Conservation (phyloP, 2,797 vertebrate species). For the Hippocampus kuda region DNA sequence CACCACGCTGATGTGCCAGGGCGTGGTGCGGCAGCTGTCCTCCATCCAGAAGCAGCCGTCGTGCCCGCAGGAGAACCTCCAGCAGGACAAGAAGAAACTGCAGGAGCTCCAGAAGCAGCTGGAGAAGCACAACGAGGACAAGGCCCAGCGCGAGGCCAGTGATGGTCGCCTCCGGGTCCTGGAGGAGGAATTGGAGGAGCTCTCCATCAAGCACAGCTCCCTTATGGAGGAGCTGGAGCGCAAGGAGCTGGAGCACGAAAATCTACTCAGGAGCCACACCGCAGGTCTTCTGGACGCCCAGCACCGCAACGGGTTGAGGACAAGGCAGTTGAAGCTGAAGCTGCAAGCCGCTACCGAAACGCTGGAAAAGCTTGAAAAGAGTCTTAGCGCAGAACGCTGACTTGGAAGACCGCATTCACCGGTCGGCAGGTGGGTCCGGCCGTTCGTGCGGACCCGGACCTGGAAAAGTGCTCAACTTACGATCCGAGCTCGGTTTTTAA, state of each 20-base stretch:
- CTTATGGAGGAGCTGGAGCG: neutral
- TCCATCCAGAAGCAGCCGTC: slow-evolving; percentile 4
- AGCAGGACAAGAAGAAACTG: slow-evolving; percentile 5
- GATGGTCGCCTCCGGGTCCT: neutral
- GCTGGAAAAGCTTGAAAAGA: slow-evolving; percentile 4
- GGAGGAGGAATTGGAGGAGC: neutral
- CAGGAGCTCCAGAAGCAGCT: slow-evolving; percentile 5
- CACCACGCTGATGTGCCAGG: slow-evolving; percentile 4
- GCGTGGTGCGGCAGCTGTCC: slow-evolving; percentile 1
- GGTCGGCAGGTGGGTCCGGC: neutral
- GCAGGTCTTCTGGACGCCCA: neutral
- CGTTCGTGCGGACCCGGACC: neutral
- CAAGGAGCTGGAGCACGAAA: slow-evolving; percentile 1
- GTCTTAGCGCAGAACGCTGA: neutral
- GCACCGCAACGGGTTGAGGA: neutral
- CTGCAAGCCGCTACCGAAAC: neutral
- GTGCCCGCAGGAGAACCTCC: neutral
- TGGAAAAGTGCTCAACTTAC: neutral
- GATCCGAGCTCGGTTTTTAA: neutral
- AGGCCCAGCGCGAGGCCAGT: neutral
- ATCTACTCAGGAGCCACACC: neutral
- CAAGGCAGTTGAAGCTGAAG: neutral
- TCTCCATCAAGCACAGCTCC: neutral
- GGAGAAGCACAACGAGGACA: slow-evolving; percentile 4
- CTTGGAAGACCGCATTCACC: neutral